Base-by-base conservation (phyloP, 30 jellyfish, hydroid and myxozoan species). In the Chrysaora quinquecirrha region DNA sequence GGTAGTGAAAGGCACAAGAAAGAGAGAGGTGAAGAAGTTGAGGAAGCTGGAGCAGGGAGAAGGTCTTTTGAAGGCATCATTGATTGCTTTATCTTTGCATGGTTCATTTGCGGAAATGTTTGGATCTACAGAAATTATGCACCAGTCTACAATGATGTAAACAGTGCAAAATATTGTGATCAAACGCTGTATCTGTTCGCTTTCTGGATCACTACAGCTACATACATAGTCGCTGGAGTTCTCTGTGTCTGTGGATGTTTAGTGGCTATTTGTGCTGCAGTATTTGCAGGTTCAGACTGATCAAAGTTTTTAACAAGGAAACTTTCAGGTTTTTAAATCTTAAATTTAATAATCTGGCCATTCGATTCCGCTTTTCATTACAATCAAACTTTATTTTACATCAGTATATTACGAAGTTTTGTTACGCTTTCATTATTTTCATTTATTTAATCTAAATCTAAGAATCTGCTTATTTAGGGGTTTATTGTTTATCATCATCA, bases 41-140 rank as follows among this genome's bases (percentile, higher is more conserved):
- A 70, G 32, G 90, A 81, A 27, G 77, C 88, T 31, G 76, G 74
- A 30, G 47, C 21, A 29, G 93, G 81, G 60, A 80, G 84, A 31
- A 75, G 83, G 23, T 78, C 89, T 27, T 93, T 80, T 1, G 98
- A 93, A 52, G 93, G 98, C 31, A 56, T 87, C 71, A 87, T 93
- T 47, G 97, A 93, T 72, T 87, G 97, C 74, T 93, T 93, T 73
- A 69, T 93, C 48, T 58, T 93, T 32, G 98, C 94, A 1, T 93
- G 98, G 98, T 93, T 93, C 63, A 93, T 93, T 58, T 78, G 89
- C 32, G 98, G 98, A n/a, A 93, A 93, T 71, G 96, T 93, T 11
- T 93, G 98, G 98, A 87, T 93, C 32, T 93, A 93, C 90, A 30
- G 78, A 23, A 76, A 80, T 80, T 93, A 93, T 82, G 65, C 68